Conservation (phyloP, 2,113 vertebrate species). For the Motacilla tschutschensis region DNA sequence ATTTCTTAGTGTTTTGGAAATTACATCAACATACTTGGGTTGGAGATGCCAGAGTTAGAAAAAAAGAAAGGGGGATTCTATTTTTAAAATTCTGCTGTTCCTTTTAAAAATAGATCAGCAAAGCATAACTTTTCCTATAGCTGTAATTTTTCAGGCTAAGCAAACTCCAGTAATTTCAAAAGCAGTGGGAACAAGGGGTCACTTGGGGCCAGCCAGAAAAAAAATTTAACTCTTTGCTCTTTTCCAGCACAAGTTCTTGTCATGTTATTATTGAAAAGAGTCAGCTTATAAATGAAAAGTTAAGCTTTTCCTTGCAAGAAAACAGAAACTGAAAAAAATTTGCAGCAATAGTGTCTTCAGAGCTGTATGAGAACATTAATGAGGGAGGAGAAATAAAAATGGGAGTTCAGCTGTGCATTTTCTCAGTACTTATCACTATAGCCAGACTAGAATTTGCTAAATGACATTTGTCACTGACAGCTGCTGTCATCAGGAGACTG, state of each 20-base stretch:
- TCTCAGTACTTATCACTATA: not conserved
- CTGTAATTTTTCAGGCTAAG: conserved; percentile 41
- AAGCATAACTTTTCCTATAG: conserved; percentile 42
- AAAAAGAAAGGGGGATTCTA: conserved; percentile 3
- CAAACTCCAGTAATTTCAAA: conserved; percentile 50
- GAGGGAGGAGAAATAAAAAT: not conserved
- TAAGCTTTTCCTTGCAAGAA: not conserved
- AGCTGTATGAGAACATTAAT: rapidly evolving
- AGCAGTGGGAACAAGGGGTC: conserved; percentile 42
- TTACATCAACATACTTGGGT: conserved; percentile 56
- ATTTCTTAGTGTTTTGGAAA: conserved; percentile 62
- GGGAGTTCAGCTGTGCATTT: not conserved
- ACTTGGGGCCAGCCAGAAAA: conserved; percentile 11
- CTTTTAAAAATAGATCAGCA: conserved; percentile 51
- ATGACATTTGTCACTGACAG: not conserved
- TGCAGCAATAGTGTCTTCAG: not conserved
- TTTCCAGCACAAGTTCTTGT: not conserved
- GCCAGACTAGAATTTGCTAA: not conserved
- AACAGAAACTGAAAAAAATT: not conserved
- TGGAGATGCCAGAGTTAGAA: conserved; percentile 20
- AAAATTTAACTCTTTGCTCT: conserved; percentile 10
- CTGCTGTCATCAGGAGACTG: not conserved
- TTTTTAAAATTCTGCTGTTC: conserved; percentile 54
- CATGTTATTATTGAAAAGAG: not conserved
- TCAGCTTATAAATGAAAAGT: not conserved